Base-by-base conservation (phyloP, 1,140 invertebrate genomes). In the Samia ricini region DNA sequence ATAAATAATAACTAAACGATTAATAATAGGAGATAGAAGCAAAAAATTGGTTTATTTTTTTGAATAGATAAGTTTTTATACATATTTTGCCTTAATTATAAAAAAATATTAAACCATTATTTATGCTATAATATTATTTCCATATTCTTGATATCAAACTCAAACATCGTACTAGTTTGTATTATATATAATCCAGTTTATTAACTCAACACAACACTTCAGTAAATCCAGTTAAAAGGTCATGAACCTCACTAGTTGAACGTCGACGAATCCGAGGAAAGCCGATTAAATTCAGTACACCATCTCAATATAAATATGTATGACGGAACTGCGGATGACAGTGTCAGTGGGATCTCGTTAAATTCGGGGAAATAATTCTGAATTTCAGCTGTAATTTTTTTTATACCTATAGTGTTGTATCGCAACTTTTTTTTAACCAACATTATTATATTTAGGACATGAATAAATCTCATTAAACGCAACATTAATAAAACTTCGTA, bases 321-420 rank as follows among this genome's bases (percentile, higher is more conserved):
- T 60, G 57, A 50, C 23, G 60, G 42, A 5, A 21, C 20, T 52
- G 23, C 18, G n/a, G 55, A 51, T 61, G 63, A 68, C 62, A 36
- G 54, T 68, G 62, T 61, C 61, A 60, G 26, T 56, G 22, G 26
- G 59, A 54, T 64, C 63, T 22, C 51, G 56, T 58, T 64, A 65
- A n/a, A 64, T 64, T 60, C 58, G 29, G 20, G 36, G 29, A 59
- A 52, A 62, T 57, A 8, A 57, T 50, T 49, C 57, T 36, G 22
- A 22, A 18, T 12, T 19, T 3, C 24, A 7, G 3, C 22, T 55
- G 3, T 15, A n/a, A 21, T 49, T 52, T 20, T 63, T 67, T 60
- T 18, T 23, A 33, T 60, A 26, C 3, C 48, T 26, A 18, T 5
- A 7, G 22, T 15, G n/a, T 52, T 8, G 52, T 24, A 8, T n/a